Percentiles rank a stretch among this genome's conserved stretches.
These are phyloP conservation scores for Micrastur ruficollis DNA, from an alignment of 2,797 vertebrate genomes.

Conservation along the genomic window DNA sequence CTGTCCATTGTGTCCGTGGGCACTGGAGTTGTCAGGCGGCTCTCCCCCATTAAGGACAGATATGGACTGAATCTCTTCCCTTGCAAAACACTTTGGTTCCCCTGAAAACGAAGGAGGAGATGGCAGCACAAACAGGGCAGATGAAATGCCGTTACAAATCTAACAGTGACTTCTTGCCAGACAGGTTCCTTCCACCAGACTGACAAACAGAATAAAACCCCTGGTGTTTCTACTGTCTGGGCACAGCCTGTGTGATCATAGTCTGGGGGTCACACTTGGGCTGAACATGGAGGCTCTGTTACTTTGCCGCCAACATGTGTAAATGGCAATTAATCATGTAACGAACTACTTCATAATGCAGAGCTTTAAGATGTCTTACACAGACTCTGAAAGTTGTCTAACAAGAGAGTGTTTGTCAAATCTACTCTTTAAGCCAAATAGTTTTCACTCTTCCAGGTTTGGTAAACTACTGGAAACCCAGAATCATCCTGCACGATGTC, in stretches of 20 bases:
- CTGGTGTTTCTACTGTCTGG: background rate
- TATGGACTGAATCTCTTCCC: background rate
- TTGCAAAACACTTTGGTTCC: background rate
- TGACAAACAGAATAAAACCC: background rate
- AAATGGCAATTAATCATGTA: background rate
- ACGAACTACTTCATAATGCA: background rate
- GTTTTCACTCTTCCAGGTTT: background rate
- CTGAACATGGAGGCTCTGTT: background rate
- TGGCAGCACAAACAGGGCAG: background rate
- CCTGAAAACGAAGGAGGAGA: background rate
- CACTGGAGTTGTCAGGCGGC: background rate
- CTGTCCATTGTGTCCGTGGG: fast-evolving
- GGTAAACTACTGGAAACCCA: background rate
- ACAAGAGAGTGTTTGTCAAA: background rate
- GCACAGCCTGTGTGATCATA: background rate
- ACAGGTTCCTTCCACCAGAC: background rate
- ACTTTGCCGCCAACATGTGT: fast-evolving
- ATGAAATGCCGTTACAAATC: background rate
- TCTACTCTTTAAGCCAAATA: background rate
- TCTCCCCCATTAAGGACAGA: background rate
- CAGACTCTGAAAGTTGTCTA: background rate
- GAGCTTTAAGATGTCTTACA: background rate
- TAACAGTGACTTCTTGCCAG: background rate
- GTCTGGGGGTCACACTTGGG: background rate
- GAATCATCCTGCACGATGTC: background rate